Evolutionary conservation across 2,888 invertebrate genomes (phyloP), one percentile per base, ranked within the genome.

Genomic region (Andrena bucephala): DNA sequence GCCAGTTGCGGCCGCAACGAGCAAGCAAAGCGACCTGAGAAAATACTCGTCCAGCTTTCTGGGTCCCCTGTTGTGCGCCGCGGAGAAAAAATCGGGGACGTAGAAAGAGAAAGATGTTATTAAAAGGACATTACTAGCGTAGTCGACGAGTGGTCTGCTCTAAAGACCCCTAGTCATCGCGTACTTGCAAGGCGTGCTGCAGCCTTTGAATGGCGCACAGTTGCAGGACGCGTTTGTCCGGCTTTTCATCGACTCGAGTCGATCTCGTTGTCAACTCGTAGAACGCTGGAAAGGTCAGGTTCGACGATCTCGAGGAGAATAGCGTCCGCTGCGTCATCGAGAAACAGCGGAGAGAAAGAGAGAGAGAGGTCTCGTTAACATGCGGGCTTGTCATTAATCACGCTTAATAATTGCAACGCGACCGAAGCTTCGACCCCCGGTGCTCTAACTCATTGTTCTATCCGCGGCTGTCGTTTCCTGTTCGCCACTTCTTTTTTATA

Each of bases 1-100:
- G 85, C 86, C 80, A 82, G 87, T 89, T 90, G 87, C 85, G 82
- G 81, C 81, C 74, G 88, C 91, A 90, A 90, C 91, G 92, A 79
- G 50, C 31, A 57, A 31, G 60, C 67, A 76, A 42, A 79, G 74
- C 75, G 65, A 74, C 57, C 54, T 48, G 81, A 54, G 82, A 78
- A 42, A 42, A 79, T 68, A 90, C 91, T 89, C 87, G 89, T 85
- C 83, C 87, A 75, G 62, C 84, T 89, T 90, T 89, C 85, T 85
- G 88, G 86, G 85, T 89, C 89, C 84, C 83, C 74, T 52, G n/a
- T 62, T 36, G 36, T 60, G 29, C 65, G 24, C 13, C 54, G 10
- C 31, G 16, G 54, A 31, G 63, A 62, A 76, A 59, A 48, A 57
- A 79, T 70, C 33, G 31, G 68, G 68, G 63, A 77, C 77, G 36